A percentile compares a stretch with the other conserved stretches of the same genome.
Conservation (phyloP, 2,113 vertebrate species). For the Haliaeetus leucogaster region DNA sequence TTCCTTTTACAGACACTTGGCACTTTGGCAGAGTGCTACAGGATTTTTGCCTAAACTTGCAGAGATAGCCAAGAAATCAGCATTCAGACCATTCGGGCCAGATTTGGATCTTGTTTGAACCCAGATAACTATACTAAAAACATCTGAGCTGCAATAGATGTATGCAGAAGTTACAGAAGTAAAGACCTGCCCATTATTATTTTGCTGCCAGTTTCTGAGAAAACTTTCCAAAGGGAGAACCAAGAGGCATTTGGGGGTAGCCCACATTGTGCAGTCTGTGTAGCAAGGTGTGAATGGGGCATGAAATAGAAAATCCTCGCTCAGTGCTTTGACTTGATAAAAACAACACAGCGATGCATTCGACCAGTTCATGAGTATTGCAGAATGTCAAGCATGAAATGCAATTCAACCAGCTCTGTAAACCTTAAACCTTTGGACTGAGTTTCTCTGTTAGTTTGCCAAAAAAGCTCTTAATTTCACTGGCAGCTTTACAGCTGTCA, state of each 20-base stretch:
- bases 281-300: neutral
- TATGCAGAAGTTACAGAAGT: neutral
- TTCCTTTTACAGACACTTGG: neutral
- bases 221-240: neutral
- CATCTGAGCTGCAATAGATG: neutral
- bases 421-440: neutral
- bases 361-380: neutral
- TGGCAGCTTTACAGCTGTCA: neutral
- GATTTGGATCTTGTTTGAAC: neutral
- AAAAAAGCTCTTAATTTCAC: neutral
- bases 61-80: neutral
- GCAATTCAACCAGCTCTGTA: neutral
- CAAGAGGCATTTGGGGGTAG: neutral
- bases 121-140: neutral
- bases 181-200: neutral
- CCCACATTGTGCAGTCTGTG: accelerated
- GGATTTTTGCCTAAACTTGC: neutral
- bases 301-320: neutral
- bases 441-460: neutral
- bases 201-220: neutral
- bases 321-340: neutral
- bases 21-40: neutral
- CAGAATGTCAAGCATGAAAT: neutral
- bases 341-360: neutral
- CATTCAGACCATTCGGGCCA: neutral